A percentile compares a stretch with the other conserved stretches of the same genome.
Conservation (phyloP, 1,140 invertebrate species). For the Apis dorsata region DNA sequence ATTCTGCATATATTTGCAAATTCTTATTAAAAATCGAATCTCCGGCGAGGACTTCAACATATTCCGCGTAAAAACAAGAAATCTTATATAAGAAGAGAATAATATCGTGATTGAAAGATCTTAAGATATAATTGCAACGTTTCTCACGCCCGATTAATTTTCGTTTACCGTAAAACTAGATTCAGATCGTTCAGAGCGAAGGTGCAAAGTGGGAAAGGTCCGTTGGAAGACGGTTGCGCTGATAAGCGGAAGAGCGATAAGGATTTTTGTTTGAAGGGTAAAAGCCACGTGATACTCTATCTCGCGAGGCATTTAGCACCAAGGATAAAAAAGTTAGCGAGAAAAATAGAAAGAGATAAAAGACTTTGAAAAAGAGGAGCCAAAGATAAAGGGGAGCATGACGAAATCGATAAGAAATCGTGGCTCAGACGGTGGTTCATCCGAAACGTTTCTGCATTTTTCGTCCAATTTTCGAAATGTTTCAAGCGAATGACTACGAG, state of each 20-base stretch:
- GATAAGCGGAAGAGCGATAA: conserved; percentile 28
- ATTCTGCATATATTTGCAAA: background rate
- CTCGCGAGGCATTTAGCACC: conserved; percentile 22
- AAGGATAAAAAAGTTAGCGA: conserved; percentile 17
- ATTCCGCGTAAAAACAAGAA: background rate
- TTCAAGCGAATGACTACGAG: conserved; percentile 54
- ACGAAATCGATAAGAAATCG: conserved; percentile 65
- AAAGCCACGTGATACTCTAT: conserved; percentile 20
- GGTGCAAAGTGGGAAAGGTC: background rate
- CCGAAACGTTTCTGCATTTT: conserved; percentile 65
- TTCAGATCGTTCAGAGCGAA: background rate
- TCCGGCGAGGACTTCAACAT: background rate
- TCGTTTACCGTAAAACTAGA: conserved; percentile 3
- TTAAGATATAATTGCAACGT: background rate
- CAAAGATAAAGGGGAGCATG: background rate
- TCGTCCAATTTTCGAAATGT: conserved; percentile 64
- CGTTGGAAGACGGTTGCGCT: background rate
- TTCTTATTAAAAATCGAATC: background rate
- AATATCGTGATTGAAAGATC: background rate
- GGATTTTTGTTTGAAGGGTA: conserved; percentile 30
- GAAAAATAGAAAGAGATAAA: conserved; percentile 31
- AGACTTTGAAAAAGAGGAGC: background rate
- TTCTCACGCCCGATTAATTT: background rate
- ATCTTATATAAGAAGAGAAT: background rate
- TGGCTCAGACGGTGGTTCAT: conserved; percentile 8